phyloP scores from a whole-genome alignment of 2,797 vertebrate species.

The Sciurus vulgaris region DNA sequence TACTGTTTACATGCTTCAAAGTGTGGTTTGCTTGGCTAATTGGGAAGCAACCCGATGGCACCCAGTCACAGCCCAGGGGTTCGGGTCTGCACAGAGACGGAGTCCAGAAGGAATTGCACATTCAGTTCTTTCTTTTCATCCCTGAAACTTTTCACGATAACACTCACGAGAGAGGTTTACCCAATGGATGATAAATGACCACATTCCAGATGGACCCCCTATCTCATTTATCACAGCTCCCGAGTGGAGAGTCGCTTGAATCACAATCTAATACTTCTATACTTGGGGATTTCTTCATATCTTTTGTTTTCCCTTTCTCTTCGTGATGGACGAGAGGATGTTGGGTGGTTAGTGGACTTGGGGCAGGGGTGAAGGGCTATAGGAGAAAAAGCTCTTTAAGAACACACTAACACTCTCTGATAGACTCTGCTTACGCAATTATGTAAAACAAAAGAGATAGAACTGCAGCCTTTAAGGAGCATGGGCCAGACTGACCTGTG shows the following conservation, averaged over 20 bases:
- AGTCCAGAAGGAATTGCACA: background rate
- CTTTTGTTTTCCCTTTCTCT: background rate
- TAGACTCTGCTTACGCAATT: background rate
- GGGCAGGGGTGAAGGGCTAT: background rate
- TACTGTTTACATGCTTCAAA: conserved; percentile 64
- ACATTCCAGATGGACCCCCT: background rate
- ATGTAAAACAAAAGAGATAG: background rate
- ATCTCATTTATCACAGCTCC: background rate
- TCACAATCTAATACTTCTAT: background rate
- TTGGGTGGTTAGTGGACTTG: background rate
- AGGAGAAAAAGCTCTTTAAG: background rate
- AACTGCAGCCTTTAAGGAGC: background rate
- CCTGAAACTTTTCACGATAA: background rate
- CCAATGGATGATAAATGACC: conserved; percentile 61
- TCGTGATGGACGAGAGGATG: background rate
- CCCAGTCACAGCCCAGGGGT: background rate
- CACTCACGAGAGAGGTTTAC: background rate
- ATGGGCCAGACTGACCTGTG: background rate
- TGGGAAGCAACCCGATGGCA: conserved; percentile 50
- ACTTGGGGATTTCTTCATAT: background rate
- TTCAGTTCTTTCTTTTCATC: background rate
- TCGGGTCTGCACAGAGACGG: background rate
- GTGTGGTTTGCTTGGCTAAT: conserved; percentile 70
- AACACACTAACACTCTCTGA: background rate
- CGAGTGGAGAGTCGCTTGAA: background rate